Base-by-base conservation (phyloP, 2,113 vertebrate species). In the Campylomormyrus tamandua region DNA sequence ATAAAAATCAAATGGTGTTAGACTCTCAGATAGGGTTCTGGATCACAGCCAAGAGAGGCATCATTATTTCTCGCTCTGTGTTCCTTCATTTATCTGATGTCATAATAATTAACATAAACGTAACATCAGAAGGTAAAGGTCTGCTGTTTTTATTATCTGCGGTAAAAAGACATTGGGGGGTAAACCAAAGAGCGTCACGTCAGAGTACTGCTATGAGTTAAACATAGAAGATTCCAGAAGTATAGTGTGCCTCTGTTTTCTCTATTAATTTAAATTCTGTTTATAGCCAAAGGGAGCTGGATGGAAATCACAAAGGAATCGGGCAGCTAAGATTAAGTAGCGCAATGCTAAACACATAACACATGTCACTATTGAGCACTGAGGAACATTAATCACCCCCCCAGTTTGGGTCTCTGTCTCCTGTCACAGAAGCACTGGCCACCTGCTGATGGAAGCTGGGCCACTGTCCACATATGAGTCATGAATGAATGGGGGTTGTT, bases 401-500 rank as follows among this genome's bases (percentile, higher is more conserved):
- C 83, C 45, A 48, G 21, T 52, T 48, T 35, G 85, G 48, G 27
- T 50, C 85, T 46, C 83, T 87, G 85, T 87, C 24, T 53, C 49
- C 49, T 56, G 15, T 53, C 50, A 35, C 27, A 53, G 50, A 53
- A 35, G 21, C 45, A n/a, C 39, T 84, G 83, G 45, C 83, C 45
- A 84, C 83, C 83, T 84, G 83, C 83, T 84, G 83, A 84, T 84
- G 45, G 42, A 84, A 48, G 83, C 45, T 24, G 83, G 45, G 45
- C 45, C 83, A 84, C 39, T 27, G 45, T 45, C 83, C 48, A 53
- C 27, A 53, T 53, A 53, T 35, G 85, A 87, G 21, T 87, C 50
- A 87, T 35, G 27, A 53, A 53, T 87, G 85, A 53, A 48, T 27
- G 85, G 10, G n/a, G n/a, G 50, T 31, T 35, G 50, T 3, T 15